Evolutionary conservation across 2,113 vertebrate species (phyloP).

Genomic region (Syrrhaptes paradoxus): DNA sequence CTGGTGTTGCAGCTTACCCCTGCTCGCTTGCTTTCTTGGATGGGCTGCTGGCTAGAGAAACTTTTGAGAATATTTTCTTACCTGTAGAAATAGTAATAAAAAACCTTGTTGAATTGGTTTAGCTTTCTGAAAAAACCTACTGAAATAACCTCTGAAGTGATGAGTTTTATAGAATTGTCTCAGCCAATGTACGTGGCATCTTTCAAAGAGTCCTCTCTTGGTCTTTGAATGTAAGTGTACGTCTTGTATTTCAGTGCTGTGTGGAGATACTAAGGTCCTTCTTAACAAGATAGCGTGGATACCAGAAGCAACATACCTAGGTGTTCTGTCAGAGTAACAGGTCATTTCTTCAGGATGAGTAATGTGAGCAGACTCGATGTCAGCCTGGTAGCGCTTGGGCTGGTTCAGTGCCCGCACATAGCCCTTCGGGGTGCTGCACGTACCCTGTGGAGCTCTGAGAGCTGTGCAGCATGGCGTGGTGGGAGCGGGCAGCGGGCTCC

Average conservation of each 20-base stretch:
- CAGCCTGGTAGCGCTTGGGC: neutral
- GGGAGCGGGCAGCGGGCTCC: neutral
- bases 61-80: neutral
- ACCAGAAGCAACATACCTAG: neutral
- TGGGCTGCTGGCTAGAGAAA: neutral
- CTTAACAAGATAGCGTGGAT: neutral
- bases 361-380: neutral
- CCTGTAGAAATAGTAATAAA: neutral
- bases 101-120: neutral
- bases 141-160: accelerated
- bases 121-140: neutral
- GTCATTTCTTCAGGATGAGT: neutral
- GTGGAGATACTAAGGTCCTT: neutral
- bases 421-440: neutral
- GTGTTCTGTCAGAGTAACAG: neutral
- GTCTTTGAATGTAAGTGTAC: neutral
- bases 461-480: too few species aligned
- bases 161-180: neutral
- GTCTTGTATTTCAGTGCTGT: accelerated
- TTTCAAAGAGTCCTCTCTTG: neutral
- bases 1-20: neutral
- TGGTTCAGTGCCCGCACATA: neutral
- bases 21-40: neutral
- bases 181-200: accelerated
- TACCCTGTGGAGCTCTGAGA: accelerated